Evolutionary conservation across 2,113 vertebrate species (phyloP).

Genomic region (Oncorhynchus nerka): DNA sequence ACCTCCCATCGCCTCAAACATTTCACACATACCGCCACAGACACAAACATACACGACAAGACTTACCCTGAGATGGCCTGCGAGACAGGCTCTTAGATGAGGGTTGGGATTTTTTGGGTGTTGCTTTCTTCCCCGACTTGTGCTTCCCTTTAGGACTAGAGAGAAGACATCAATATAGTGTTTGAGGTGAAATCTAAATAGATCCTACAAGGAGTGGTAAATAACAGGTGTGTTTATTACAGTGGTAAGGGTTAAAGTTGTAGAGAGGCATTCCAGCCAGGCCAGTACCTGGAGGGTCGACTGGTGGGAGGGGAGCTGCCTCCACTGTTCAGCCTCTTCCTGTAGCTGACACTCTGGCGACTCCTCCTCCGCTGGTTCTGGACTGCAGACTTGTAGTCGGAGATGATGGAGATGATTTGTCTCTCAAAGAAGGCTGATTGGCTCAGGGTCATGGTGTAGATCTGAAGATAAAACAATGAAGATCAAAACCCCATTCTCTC

Average conservation of each 20-base stretch:
- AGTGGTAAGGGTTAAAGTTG: too few species aligned
- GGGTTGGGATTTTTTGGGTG: constrained; percentile 82
- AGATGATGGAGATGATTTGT: constrained; percentile 88
- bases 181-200: constrained; percentile 6
- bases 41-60: neutral
- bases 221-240: too few species aligned
- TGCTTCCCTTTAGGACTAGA: constrained; percentile 88
- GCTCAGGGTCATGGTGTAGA: constrained; percentile 95
- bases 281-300: constrained; percentile 78
- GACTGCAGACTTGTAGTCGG: constrained; percentile 89
- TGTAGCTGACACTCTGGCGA: constrained; percentile 79
- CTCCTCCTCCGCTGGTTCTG: constrained; percentile 83
- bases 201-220: too few species aligned
- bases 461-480: constrained; percentile 68
- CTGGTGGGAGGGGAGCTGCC: constrained; percentile 80
- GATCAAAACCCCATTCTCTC: neutral
- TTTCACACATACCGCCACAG: neutral
- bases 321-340: constrained; percentile 84
- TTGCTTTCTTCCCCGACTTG: constrained; percentile 84
- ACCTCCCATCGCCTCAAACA: neutral
- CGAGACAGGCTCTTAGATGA: constrained; percentile 79
- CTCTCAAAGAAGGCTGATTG: constrained; percentile 95
- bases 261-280: too few species aligned
- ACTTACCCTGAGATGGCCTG: constrained; percentile 82
- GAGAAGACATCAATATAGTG: constrained; percentile 24